A percentile compares a stretch with the other conserved stretches of the same genome.
Evolutionary conservation across 2,888 invertebrate genomes (phyloP).

Genomic region (Hydrotaea cyrtoneurina): DNA sequence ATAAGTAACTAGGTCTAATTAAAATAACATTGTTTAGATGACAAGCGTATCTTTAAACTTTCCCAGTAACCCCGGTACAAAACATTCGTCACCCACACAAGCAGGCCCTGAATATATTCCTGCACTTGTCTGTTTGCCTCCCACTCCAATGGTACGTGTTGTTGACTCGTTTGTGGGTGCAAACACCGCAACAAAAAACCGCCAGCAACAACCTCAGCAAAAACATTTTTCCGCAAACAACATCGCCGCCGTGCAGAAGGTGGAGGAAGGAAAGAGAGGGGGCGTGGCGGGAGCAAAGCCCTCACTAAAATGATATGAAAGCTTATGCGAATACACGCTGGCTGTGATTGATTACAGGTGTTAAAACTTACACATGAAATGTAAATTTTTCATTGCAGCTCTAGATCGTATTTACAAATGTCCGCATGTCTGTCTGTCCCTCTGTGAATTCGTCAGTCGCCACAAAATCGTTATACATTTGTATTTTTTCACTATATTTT

Average conservation of each 20-base stretch:
- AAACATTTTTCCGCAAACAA: not conserved
- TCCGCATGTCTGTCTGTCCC: constrained; percentile 20
- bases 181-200: constrained; percentile 58
- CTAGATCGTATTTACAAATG: constrained; percentile 49
- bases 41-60: no score
- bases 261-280: not conserved
- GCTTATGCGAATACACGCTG: constrained; percentile 54
- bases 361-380: constrained; percentile 62
- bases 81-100: not conserved
- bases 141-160: not conserved
- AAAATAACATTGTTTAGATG: no score
- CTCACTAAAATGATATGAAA: constrained; percentile 55
- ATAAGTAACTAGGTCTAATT: no score
- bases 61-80: not conserved
- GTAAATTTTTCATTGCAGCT: constrained; percentile 51
- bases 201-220: constrained; percentile 23
- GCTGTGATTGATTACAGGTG: constrained; percentile 63
- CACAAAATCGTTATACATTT: constrained; percentile 13
- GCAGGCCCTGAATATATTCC: constrained; percentile 5
- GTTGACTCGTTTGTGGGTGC: constrained; percentile 43
- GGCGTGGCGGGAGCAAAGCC: not conserved
- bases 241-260: no score
- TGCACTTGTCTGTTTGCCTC: not conserved
- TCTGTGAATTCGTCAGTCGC: constrained; percentile 6
- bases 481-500: not conserved